These are phyloP conservation scores for Embiotoca jacksoni DNA, from an alignment of 2,113 vertebrate genomes.

Conservation along the genomic window DNA sequence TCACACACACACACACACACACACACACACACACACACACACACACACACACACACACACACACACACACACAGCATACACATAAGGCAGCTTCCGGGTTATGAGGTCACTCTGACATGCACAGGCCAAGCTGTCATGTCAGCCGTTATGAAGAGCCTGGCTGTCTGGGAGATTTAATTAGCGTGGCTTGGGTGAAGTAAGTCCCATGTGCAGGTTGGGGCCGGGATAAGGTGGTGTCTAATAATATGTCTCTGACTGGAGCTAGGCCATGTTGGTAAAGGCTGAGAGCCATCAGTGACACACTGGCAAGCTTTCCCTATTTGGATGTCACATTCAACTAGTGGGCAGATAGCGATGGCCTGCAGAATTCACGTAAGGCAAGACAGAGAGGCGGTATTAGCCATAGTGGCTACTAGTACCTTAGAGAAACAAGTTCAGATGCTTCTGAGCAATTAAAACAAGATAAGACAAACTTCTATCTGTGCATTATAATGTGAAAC, in stretches of 20 bases:
- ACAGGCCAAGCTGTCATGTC: conserved; percentile 73
- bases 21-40: conserved; percentile 35
- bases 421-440: too few relatives aligned
- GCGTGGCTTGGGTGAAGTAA: conserved; percentile 45
- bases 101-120: conserved; percentile 64
- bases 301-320: conserved; percentile 28
- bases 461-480: too few relatives aligned
- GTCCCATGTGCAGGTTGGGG: conserved; percentile 37
- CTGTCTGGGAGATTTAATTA: conserved; percentile 81
- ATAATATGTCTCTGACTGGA: conserved; percentile 59
- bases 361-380: conserved; percentile 18
- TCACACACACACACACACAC: conserved; percentile 23
- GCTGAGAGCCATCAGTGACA: conserved; percentile 45
- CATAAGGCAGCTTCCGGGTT: conserved; percentile 64
- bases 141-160: conserved; percentile 71
- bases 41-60: conserved; percentile 51
- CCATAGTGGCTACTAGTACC: neutral
- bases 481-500: too few relatives aligned
- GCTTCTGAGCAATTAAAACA: too few relatives aligned
- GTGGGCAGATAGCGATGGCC: neutral
- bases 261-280: conserved; percentile 31
- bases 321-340: conserved; percentile 14
- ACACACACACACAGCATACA: conserved; percentile 46
- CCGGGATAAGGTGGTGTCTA: conserved; percentile 47
- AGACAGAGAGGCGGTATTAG: neutral